Evolutionary conservation across 2,113 vertebrate genomes (phyloP).

Genomic region (Dipodomys spectabilis): DNA sequence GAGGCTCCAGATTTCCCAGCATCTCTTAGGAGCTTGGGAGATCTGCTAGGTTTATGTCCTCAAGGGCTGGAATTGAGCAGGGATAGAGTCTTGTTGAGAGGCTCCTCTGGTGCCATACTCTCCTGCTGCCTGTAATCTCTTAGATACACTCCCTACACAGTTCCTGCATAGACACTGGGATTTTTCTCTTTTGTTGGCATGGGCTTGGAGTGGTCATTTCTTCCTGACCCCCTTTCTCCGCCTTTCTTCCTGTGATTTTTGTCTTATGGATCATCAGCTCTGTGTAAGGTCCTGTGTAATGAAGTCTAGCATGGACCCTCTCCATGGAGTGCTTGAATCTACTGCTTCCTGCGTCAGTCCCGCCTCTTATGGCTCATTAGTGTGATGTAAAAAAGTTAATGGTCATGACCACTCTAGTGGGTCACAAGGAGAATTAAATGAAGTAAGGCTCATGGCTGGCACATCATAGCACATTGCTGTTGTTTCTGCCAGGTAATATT

Average conservation of each 20-base stretch:
- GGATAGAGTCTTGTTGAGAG: neutral
- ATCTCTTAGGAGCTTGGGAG: constrained; percentile 37
- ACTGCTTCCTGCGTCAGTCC: neutral
- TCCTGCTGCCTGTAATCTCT: fast-evolving
- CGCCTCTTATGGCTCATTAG: neutral
- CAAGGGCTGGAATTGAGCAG: neutral
- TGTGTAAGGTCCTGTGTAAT: fast-evolving
- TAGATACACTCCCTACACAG: fast-evolving
- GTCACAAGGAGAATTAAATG: neutral
- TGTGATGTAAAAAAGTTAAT: neutral
- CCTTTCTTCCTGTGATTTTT: neutral
- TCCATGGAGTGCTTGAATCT: neutral
- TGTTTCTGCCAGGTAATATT: neutral
- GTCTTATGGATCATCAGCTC: neutral
- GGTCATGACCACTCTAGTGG: neutral
- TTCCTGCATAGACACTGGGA: neutral
- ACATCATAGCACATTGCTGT: neutral
- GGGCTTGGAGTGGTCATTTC: neutral
- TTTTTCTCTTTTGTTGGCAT: fast-evolving
- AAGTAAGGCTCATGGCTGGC: neutral
- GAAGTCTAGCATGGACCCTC: neutral
- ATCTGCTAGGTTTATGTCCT: neutral
- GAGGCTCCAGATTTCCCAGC: constrained; percentile 37
- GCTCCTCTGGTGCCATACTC: fast-evolving
- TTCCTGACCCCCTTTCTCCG: neutral